A percentile compares a stretch with the other conserved stretches of the same genome.
phyloP scores from a whole-genome alignment of 2,888 invertebrate species.

The Tetrapedia diversipes region DNA sequence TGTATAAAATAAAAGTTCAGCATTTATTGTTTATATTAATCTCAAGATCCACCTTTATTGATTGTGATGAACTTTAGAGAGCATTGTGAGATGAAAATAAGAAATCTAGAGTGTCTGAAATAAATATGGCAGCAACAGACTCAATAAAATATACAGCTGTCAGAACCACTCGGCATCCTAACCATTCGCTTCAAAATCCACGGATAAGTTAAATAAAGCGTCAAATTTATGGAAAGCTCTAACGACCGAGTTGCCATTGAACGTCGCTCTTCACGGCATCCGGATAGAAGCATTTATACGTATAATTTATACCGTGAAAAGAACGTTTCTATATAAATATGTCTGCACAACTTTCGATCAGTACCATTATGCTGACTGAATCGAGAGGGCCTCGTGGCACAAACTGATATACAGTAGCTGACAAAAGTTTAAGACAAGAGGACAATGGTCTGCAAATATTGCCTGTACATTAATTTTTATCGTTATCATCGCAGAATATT shows the following conservation, averaged over 20 bases:
- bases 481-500: too few relatives aligned
- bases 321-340: not conserved
- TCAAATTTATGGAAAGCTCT: conserved; percentile 5
- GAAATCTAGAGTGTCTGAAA: not conserved
- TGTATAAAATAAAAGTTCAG: too few relatives aligned
- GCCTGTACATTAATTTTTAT: too few relatives aligned
- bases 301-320: not conserved
- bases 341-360: not conserved
- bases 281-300: too few relatives aligned
- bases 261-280: not conserved
- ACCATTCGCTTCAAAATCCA: not conserved
- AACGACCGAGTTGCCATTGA: not conserved
- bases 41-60: not conserved
- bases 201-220: not conserved
- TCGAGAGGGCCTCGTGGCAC: not conserved
- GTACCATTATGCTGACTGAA: not conserved
- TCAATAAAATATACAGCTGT: not conserved
- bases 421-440: too few relatives aligned
- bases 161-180: not conserved
- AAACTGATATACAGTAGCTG: too few relatives aligned
- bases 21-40: too few relatives aligned
- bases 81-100: not conserved
- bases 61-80: not conserved
- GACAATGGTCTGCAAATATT: too few relatives aligned
- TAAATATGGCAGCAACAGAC: too few relatives aligned